phyloP scores from a whole-genome alignment of 2,113 vertebrate species.

The Sterrhoptilus dennistouni region DNA sequence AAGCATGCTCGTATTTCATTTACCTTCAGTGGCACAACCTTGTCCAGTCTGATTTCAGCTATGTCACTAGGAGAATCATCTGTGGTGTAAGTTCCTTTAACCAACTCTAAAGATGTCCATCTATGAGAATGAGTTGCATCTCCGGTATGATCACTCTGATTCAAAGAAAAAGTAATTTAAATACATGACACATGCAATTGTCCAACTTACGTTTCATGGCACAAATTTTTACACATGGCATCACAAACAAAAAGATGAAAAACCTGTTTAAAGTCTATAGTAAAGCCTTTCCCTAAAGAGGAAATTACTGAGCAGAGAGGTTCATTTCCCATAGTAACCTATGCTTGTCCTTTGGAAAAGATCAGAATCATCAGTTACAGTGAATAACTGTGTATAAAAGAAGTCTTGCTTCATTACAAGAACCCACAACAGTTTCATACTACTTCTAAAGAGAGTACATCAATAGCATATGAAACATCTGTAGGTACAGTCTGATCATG shows the following conservation, averaged over 20 bases:
- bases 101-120: conserved; percentile 95
- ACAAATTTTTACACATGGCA: neutral
- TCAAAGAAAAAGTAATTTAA: conserved; percentile 15
- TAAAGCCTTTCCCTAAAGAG: neutral
- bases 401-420: neutral
- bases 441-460: neutral
- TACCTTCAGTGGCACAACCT: conserved; percentile 96
- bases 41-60: conserved; percentile 95
- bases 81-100: conserved; percentile 97
- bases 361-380: neutral
- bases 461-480: neutral
- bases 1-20: neutral
- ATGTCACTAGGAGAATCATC: conserved; percentile 97
- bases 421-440: neutral
- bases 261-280: neutral
- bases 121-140: conserved; percentile 95
- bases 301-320: neutral
- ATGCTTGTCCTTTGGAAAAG: neutral
- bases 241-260: neutral
- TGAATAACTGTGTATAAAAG: neutral
- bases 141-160: conserved; percentile 91
- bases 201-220: neutral
- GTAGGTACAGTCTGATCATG: neutral
- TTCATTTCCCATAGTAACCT: neutral
- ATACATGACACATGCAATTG: rapidly evolving